Conservation (phyloP, 2,888 invertebrate genomes). For the Augiades crinisus region DNA sequence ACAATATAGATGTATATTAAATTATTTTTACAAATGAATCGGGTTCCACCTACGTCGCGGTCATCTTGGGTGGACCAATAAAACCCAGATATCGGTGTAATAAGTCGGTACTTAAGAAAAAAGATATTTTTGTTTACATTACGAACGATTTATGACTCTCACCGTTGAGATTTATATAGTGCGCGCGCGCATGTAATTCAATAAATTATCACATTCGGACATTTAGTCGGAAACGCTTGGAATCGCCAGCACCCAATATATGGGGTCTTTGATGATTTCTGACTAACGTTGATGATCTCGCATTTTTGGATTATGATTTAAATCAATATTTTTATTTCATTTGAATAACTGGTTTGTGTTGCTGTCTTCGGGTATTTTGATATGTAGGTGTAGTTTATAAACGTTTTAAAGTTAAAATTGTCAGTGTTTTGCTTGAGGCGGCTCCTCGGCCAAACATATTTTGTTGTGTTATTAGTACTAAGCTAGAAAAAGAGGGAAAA, state of each 20-base stretch:
- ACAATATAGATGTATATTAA: too few relatives aligned
- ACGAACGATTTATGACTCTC: slow-evolving; percentile 30
- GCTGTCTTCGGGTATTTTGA: not conserved
- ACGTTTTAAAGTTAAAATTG: too few relatives aligned
- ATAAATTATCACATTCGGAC: slow-evolving; percentile 33
- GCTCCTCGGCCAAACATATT: too few relatives aligned
- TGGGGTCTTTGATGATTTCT: slow-evolving; percentile 18
- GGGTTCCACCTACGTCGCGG: slow-evolving; percentile 33
- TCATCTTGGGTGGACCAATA: slow-evolving; percentile 27
- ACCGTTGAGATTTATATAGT: slow-evolving; percentile 32
- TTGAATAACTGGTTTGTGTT: slow-evolving; percentile 8
- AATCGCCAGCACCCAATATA: slow-evolving; percentile 13
- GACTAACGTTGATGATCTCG: slow-evolving; percentile 15
- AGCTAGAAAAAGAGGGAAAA: too few relatives aligned
- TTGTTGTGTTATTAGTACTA: too few relatives aligned
- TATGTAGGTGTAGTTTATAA: not conserved
- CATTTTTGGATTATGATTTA: slow-evolving; percentile 10
- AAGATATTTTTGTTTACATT: slow-evolving; percentile 27
- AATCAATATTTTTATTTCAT: slow-evolving; percentile 13
- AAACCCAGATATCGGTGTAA: slow-evolving; percentile 31
- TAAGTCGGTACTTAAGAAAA: slow-evolving; percentile 29
- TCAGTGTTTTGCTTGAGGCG: too few relatives aligned
- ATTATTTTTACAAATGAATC: not conserved
- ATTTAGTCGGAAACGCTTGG: slow-evolving; percentile 22
- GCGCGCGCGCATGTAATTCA: slow-evolving; percentile 26